phyloP scores from a whole-genome alignment of 92 coral and sea anemone species.

The Virgularia gustaviana region DNA sequence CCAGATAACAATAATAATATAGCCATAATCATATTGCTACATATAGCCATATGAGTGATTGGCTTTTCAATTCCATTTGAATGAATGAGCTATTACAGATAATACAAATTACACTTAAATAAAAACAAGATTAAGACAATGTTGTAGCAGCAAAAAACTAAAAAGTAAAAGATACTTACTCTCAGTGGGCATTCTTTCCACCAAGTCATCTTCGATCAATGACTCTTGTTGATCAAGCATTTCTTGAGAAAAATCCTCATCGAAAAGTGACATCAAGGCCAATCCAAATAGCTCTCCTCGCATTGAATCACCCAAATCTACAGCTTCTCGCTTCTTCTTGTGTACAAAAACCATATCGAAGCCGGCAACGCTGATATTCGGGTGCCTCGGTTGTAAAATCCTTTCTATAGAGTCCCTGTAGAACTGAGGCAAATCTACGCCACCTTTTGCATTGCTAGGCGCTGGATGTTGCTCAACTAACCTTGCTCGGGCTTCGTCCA shows the following conservation, averaged over 20 bases:
- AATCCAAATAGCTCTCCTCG: slow-evolving; percentile 13
- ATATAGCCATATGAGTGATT: neutral
- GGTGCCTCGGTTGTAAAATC: too few species aligned
- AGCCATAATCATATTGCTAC: too few species aligned
- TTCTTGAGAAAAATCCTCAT: slow-evolving; percentile 7
- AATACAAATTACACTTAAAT: neutral
- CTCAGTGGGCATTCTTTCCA: slow-evolving; percentile 62
- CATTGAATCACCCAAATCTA: neutral
- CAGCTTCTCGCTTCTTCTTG: neutral
- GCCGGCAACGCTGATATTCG: neutral
- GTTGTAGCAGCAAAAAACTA: neutral
- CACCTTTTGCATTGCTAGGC: neutral
- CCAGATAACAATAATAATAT: too few species aligned
- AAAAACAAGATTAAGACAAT: too few species aligned
- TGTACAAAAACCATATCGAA: neutral
- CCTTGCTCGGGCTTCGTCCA: slow-evolving; percentile 5
- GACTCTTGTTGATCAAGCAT: neutral
- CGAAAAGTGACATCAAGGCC: slow-evolving; percentile 10
- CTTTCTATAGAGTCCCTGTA: too few species aligned
- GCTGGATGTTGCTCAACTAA: neutral
- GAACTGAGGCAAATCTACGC: too few species aligned
- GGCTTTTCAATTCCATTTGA: neutral
- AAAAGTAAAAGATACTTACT: slow-evolving; percentile 36
- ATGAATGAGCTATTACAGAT: neutral
- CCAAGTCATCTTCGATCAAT: slow-evolving; percentile 50